Percentiles rank a stretch among this genome's conserved stretches.
Evolutionary conservation across 2,113 vertebrate species (phyloP).

Genomic region (Salvator merianae): DNA sequence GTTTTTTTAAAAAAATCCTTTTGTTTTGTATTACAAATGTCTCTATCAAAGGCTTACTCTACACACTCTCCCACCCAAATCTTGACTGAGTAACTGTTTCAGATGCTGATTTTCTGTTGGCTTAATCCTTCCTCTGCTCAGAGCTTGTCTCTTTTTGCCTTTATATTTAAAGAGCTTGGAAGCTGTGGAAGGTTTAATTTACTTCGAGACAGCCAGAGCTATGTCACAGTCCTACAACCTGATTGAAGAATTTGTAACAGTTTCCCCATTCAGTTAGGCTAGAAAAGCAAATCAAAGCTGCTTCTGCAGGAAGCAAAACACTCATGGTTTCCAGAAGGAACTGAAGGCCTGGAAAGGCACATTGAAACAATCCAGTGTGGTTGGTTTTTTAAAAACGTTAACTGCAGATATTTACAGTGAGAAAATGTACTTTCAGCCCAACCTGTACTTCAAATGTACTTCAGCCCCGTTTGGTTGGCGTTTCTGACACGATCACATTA

Average conservation of each 20-base stretch:
- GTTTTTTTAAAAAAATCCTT: background rate
- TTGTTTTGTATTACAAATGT: conserved; percentile 22
- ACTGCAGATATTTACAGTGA: background rate
- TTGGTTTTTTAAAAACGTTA: conserved; percentile 16
- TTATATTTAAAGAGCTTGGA: conserved; percentile 54
- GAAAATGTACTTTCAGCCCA: background rate
- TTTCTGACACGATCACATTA: background rate
- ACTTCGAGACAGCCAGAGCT: conserved; percentile 40
- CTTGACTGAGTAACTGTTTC: conserved; percentile 15
- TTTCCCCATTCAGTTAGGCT: background rate
- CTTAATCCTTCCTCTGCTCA: conserved; percentile 30
- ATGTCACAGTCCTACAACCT: conserved; percentile 36
- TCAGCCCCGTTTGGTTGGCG: background rate
- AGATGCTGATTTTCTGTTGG: conserved; percentile 8
- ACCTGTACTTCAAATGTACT: too few relatives aligned
- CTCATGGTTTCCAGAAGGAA: conserved; percentile 10
- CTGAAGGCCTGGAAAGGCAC: background rate
- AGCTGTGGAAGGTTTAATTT: conserved; percentile 50
- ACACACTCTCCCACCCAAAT: conserved; percentile 1
- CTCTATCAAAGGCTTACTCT: conserved; percentile 24
- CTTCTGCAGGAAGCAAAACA: background rate
- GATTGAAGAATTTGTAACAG: background rate
- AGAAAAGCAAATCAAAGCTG: conserved; percentile 27
- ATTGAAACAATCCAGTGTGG: conserved; percentile 4
- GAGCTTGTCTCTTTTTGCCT: conserved; percentile 20